These are phyloP conservation scores for Sardina pilchardus DNA, from an alignment of 2,113 vertebrate genomes.

Conservation along the genomic window DNA sequence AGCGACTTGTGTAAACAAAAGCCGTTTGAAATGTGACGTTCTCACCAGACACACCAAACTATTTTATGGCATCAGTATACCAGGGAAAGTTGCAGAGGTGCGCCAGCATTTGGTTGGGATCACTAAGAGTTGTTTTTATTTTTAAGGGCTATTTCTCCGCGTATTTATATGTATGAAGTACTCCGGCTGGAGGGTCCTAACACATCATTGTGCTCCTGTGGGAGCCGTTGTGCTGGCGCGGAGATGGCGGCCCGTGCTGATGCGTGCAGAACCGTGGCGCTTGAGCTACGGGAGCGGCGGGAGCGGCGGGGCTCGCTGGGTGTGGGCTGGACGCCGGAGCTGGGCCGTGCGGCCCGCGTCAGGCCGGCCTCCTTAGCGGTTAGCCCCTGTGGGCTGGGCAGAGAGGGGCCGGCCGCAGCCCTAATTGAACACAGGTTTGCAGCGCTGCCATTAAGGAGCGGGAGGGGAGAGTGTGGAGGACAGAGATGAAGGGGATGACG, in stretches of 20 bases:
- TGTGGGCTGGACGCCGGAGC: background rate
- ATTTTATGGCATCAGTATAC: conserved; percentile 1
- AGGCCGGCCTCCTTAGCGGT: background rate
- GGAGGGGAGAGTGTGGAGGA: background rate
- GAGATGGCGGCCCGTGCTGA: background rate
- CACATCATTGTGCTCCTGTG: background rate
- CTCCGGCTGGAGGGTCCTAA: background rate
- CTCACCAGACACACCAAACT: background rate
- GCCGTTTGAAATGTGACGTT: background rate
- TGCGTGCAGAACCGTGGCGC: background rate
- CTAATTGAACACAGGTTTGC: conserved; percentile 45
- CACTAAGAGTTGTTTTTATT: background rate
- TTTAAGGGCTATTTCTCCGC: background rate
- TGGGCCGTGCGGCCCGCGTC: conserved; percentile 17
- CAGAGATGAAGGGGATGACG: background rate
- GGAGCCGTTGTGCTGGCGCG: background rate
- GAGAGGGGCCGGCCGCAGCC: conserved; percentile 27
- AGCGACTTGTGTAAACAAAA: background rate
- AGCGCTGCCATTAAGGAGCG: conserved; percentile 31
- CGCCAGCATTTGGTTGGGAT: background rate
- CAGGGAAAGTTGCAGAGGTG: background rate
- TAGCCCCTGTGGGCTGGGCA: conserved; percentile 15
- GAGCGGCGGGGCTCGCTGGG: background rate
- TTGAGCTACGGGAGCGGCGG: background rate
- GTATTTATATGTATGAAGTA: background rate